phyloP scores from a whole-genome alignment of 2,113 vertebrate genomes.

The Piliocolobus tephrosceles region DNA sequence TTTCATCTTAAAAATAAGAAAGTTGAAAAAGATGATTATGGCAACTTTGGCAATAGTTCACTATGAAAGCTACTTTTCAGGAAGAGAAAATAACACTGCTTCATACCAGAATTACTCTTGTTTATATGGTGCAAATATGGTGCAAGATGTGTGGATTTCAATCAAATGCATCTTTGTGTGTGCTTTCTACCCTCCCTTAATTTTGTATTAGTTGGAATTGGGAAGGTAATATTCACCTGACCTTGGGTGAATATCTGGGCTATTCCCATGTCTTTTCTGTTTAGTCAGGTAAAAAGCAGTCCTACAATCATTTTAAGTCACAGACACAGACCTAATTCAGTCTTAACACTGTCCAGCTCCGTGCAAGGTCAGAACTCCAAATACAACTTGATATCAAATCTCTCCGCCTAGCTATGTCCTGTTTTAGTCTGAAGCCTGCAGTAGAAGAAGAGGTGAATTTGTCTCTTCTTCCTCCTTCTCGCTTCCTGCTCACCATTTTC shows the following conservation, averaged over 20 bases:
- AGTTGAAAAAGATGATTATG: background rate
- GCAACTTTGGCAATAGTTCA: background rate
- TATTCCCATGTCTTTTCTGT: background rate
- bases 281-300: background rate
- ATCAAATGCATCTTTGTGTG: background rate
- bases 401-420: background rate
- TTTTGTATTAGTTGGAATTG: background rate
- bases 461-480: background rate
- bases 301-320: background rate
- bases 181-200: background rate
- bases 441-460: background rate
- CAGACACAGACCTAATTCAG: background rate
- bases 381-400: background rate
- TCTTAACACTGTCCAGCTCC: background rate
- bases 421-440: background rate
- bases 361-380: background rate
- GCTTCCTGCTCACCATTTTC: background rate
- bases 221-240: background rate
- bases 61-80: conserved; percentile 13
- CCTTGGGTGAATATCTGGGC: background rate
- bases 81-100: background rate
- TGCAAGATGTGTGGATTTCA: background rate
- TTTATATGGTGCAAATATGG: background rate
- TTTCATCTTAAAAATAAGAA: background rate
- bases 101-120: background rate